A percentile compares a stretch with the other conserved stretches of the same genome.
phyloP scores from a whole-genome alignment of 2,888 invertebrate species.

The Drosophila merina region DNA sequence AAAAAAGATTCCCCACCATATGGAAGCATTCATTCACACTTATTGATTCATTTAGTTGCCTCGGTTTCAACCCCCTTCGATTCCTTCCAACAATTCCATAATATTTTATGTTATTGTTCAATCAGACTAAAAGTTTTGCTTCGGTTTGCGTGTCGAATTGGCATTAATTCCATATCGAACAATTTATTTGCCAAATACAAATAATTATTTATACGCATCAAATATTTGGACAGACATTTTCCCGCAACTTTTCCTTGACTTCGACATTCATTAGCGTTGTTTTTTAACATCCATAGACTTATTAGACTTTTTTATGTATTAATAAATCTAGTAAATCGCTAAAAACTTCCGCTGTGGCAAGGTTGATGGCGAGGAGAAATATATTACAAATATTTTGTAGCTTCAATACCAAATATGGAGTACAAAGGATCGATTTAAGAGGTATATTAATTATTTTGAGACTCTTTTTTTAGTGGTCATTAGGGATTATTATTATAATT shows the following conservation, averaged over 20 bases:
- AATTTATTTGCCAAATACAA: conserved; percentile 67
- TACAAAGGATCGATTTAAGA: neutral
- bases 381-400: too few species aligned
- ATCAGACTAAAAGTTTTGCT: conserved; percentile 66
- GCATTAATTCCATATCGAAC: conserved; percentile 63
- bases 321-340: conserved; percentile 48
- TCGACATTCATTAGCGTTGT: neutral
- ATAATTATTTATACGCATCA: conserved; percentile 66
- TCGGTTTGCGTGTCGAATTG: conserved; percentile 61
- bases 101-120: conserved; percentile 45
- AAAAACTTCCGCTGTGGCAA: conserved; percentile 42
- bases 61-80: neutral
- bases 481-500: neutral
- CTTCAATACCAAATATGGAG: conserved; percentile 4
- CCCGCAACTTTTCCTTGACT: conserved; percentile 37
- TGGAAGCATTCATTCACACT: conserved; percentile 18
- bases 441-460: neutral
- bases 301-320: conserved; percentile 30
- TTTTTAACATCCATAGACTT: conserved; percentile 18
- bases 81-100: conserved; percentile 1
- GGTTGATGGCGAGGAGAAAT: conserved; percentile 17
- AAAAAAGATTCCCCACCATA: conserved; percentile 6
- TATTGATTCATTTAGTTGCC: neutral
- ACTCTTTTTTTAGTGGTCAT: neutral
- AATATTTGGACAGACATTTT: conserved; percentile 40